A percentile compares a stretch with the other conserved stretches of the same genome.
These are phyloP conservation scores for Coryphaenoides rupestris DNA, from an alignment of 2,113 vertebrate genomes.

Conservation along the genomic window DNA sequence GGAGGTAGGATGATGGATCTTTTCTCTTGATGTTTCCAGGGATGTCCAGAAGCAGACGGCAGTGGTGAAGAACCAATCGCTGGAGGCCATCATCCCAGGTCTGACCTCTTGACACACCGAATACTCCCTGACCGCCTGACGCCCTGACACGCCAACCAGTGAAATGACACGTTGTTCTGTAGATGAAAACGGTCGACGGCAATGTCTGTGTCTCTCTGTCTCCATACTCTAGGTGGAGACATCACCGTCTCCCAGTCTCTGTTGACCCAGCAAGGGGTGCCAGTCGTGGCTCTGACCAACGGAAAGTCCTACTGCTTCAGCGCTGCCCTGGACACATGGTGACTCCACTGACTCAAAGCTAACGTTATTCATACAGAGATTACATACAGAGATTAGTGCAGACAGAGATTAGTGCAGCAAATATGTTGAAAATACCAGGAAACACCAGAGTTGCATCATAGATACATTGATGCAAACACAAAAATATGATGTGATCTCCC, in stretches of 20 bases:
- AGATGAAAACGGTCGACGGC: too few species aligned
- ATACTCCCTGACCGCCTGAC: too few species aligned
- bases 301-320: constrained; percentile 96
- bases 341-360: constrained; percentile 25
- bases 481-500: not conserved
- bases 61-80: constrained; percentile 90
- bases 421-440: too few species aligned
- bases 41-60: constrained; percentile 86
- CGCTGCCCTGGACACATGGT: constrained; percentile 85
- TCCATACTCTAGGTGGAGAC: constrained; percentile 76
- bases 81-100: constrained; percentile 90
- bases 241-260: constrained; percentile 87
- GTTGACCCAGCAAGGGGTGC: constrained; percentile 92
- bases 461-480: not conserved
- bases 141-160: too few species aligned
- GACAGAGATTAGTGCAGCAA: too few species aligned
- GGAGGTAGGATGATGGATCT: not conserved
- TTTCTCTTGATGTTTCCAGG: constrained; percentile 65
- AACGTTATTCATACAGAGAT: too few species aligned
- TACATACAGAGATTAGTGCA: too few species aligned
- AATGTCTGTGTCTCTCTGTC: not conserved
- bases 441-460: too few species aligned
- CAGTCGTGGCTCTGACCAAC: constrained; percentile 88
- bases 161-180: too few species aligned
- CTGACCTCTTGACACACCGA: too few species aligned